Base-by-base conservation (phyloP, 2,888 invertebrate species). In the Mythimna loreyi region DNA sequence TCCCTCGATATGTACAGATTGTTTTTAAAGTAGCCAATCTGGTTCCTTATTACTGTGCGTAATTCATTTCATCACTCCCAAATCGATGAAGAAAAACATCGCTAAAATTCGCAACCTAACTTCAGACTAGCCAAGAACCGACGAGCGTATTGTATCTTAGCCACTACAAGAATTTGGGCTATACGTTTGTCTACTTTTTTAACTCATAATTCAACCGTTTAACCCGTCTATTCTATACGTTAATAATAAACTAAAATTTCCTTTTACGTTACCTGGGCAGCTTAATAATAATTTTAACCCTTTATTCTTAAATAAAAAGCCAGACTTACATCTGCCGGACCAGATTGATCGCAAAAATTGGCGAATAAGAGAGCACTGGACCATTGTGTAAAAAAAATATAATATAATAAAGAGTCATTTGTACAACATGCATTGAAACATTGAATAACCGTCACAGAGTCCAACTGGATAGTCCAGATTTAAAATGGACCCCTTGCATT, bases 261-360 rank as follows among this genome's bases (percentile, higher is more conserved):
- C 11, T 16, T 30, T 2, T 1, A 36, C n/a, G 33, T 43, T 3
- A 19, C n/a, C 25, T 62, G 25, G 45, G n/a, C 19, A n/a, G 6
- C 23, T 9, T 21, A 30, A 40, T 55, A 72, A 30, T 28, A 40
- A 55, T 8, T 63, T 63, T 1, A 53, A 3, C 6, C 4, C 8
- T 40, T 19, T 0, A 28, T 40, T 40, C 45, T 33, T 13, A 28
- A 25, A 19, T 52, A 11, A 30, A 45, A 63, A 47, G 1, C 23
- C 45, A 73, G 53, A 63, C 73, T 28, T 11, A 30, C 69, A 70
- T 70, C 65, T 70, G 65, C 65, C 13, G 55, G 47, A 3, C 40
- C 40, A 21, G 23, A 1, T 23, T 73, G 40, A 21, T 43, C 43
- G 30, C 23, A 19, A 73, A 40, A 64, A 21, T 49, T 33, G 13